Base-by-base conservation (phyloP, 2,113 vertebrate species). In the Anhinga rufa region DNA sequence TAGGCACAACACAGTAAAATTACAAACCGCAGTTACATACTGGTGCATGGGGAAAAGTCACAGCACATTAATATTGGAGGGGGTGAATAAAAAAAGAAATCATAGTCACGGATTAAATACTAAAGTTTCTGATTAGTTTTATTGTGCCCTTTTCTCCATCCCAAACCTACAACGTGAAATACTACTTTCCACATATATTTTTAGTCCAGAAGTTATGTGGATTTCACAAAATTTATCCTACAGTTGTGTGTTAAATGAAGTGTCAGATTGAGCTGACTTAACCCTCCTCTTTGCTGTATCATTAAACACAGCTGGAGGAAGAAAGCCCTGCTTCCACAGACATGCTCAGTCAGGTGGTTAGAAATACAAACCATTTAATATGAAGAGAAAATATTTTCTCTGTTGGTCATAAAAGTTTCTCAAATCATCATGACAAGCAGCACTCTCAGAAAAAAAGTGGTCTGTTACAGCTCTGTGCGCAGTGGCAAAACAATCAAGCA, bases 241-340 rank as follows among this genome's bases (percentile, higher is more conserved):
- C 8, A 3, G 20, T 48, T 19, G 52, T 32, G 78, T 18, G 26
- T 16, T 2, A 34, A 54, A 36, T 5, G 13, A 70, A 69, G 61
- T 2, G 13, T 9, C 2, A 6, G 10, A 7, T 1, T 8, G 51
- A 76, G 86, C 55, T 51, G 68, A 6, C 2, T 3, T 51, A 3
- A 13, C 38, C 66, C n/a, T 46, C 17, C 44, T 57, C 60, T 49
- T 29, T 54, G 52, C 66, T 54, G 22, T 3, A 14, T 21, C 80
- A 19, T 4, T 1, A 31, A 28, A 25, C 26, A 22, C 72, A 58
- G 78, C 44, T 19, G 60, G 15, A 62, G 28, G 60, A 44, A n/a
- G 49, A 18, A 34, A 83, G 9, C 32, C 12, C 36, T 26, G 42
- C 68, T 83, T 46, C 76, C 89, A 83, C 28, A 16, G 42, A 31